Conservation (phyloP, 2,113 vertebrate species). For the Amblyornis subalaris region DNA sequence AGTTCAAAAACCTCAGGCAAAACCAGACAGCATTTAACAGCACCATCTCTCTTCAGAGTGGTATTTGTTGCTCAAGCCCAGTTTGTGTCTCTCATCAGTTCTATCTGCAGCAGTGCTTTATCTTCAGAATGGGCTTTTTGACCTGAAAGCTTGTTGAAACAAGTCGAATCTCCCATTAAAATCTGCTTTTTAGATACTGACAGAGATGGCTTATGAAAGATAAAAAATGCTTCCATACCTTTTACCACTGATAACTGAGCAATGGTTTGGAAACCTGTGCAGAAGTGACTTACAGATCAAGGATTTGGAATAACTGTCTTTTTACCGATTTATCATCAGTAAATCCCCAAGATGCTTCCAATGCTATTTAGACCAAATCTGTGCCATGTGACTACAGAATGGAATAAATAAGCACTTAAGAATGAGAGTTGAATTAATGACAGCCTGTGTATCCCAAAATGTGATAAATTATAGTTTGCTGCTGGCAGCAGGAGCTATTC, state of each 20-base stretch:
- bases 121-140: neutral
- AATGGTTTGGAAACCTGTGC: neutral
- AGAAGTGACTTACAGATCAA: neutral
- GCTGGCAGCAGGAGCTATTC: conserved; percentile 25
- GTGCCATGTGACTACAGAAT: neutral
- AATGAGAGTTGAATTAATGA: conserved; percentile 15
- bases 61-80: neutral
- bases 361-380: neutral
- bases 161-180: neutral
- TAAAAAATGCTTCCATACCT: neutral
- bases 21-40: neutral
- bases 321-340: neutral
- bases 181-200: neutral
- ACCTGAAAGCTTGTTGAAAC: neutral
- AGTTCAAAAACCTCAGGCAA: neutral
- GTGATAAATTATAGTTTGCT: conserved; percentile 28
- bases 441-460: neutral
- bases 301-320: neutral
- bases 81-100: neutral
- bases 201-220: neutral
- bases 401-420: neutral
- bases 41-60: neutral
- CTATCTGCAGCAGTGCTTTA: neutral
- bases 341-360: neutral
- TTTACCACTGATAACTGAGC: neutral